A percentile compares a stretch with the other conserved stretches of the same genome.
These are phyloP conservation scores for Sarcophaga rosellei DNA, from an alignment of 2,888 invertebrate species.

Conservation along the genomic window DNA sequence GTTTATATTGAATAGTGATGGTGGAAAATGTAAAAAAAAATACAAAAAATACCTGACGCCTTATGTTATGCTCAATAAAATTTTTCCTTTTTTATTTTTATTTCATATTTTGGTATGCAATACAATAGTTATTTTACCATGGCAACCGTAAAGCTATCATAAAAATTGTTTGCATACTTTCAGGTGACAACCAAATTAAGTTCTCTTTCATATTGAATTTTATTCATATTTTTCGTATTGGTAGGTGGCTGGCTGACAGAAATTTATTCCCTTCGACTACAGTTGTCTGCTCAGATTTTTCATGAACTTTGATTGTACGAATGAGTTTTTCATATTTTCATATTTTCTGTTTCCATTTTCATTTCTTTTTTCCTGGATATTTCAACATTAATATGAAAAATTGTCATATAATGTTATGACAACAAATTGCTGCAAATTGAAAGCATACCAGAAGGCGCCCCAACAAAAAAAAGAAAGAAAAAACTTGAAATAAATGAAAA, in stretches of 20 bases:
- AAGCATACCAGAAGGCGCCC: slow-evolving; percentile 39
- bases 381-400: slow-evolving; percentile 54
- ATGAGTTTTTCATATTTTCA: slow-evolving; percentile 11
- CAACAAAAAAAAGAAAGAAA: slow-evolving; percentile 11
- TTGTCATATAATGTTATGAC: slow-evolving; percentile 60
- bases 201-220: slow-evolving; percentile 29
- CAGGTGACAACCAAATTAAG: slow-evolving; percentile 64
- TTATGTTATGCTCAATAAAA: slow-evolving; percentile 46
- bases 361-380: slow-evolving; percentile 1
- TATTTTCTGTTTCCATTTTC: no score
- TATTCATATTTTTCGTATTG: not conserved
- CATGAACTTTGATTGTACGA: slow-evolving; percentile 11
- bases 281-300: slow-evolving; percentile 27
- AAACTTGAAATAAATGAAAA: not conserved
- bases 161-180: slow-evolving; percentile 65
- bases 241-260: not conserved
- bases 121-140: not conserved
- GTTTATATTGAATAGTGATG: slow-evolving; percentile 14
- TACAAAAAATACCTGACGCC: slow-evolving; percentile 28
- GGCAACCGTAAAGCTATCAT: slow-evolving; percentile 7
- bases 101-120: not conserved
- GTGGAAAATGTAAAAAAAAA: not conserved
- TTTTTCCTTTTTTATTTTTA: not conserved
- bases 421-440: slow-evolving; percentile 45
- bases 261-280: slow-evolving; percentile 33